A percentile compares a stretch with the other conserved stretches of the same genome.
These are phyloP conservation scores for Monoplex corrugatus DNA, from an alignment of 2,888 invertebrate genomes.

Conservation along the genomic window DNA sequence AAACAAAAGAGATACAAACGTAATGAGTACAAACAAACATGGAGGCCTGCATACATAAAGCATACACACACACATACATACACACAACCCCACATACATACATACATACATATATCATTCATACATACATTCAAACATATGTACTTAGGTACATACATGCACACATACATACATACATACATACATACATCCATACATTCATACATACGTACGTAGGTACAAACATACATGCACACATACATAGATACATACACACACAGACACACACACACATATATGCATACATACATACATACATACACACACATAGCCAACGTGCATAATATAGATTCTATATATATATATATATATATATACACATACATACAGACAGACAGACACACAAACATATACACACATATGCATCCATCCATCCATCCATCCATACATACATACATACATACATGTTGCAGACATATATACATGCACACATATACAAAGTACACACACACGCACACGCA, in stretches of 20 bases:
- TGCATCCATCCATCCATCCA: too few species aligned
- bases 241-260: slow-evolving; percentile 11
- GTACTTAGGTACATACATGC: background rate
- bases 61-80: background rate
- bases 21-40: too few species aligned
- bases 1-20: too few species aligned
- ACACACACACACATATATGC: background rate
- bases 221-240: background rate
- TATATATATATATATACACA: background rate
- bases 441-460: background rate
- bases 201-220: background rate
- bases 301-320: background rate
- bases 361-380: background rate
- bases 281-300: background rate
- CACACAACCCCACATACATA: background rate
- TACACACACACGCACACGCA: background rate
- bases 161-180: slow-evolving; percentile 6
- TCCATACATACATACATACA: background rate
- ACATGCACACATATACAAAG: background rate
- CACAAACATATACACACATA: background rate
- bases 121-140: background rate
- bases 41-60: too few species aligned
- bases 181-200: background rate
- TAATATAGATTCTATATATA: too few species aligned
- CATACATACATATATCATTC: background rate